These are phyloP conservation scores for Oophaga pumilio DNA, from an alignment of 2,113 vertebrate species.

Conservation along the genomic window DNA sequence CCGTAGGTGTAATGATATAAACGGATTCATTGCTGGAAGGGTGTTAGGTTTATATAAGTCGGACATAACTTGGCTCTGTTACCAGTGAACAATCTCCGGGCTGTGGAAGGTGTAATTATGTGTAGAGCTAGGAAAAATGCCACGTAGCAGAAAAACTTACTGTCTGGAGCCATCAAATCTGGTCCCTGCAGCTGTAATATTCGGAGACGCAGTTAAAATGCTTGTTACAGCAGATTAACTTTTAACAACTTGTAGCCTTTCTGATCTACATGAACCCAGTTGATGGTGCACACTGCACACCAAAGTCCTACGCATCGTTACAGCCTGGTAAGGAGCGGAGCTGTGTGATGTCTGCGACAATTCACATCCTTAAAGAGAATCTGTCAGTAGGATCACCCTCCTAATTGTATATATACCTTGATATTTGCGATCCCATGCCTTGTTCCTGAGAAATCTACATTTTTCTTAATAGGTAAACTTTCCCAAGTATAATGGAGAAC, in stretches of 20 bases:
- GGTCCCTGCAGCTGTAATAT: not conserved
- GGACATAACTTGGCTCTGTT: not conserved
- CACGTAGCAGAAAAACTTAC: not conserved
- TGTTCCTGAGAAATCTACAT: no score
- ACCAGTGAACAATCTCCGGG: not conserved
- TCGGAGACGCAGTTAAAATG: not conserved
- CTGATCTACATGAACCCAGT: not conserved
- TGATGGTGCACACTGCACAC: not conserved
- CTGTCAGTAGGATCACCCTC: no score
- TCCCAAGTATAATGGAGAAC: not conserved
- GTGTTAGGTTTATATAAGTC: not conserved
- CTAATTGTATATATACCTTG: no score
- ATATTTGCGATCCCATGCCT: no score
- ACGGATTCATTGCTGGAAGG: not conserved
- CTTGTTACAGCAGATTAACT: not conserved
- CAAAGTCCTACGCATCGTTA: not conserved
- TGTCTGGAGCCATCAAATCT: not conserved
- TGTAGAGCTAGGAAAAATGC: not conserved
- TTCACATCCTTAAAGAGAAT: not conserved
- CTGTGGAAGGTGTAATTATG: not conserved
- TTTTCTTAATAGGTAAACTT: not conserved
- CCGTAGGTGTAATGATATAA: not conserved
- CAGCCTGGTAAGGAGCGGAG: not conserved
- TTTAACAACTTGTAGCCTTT: not conserved
- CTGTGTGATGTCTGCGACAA: not conserved